Conservation (phyloP, 2,113 vertebrate genomes). For the Anser brachyrhynchus region DNA sequence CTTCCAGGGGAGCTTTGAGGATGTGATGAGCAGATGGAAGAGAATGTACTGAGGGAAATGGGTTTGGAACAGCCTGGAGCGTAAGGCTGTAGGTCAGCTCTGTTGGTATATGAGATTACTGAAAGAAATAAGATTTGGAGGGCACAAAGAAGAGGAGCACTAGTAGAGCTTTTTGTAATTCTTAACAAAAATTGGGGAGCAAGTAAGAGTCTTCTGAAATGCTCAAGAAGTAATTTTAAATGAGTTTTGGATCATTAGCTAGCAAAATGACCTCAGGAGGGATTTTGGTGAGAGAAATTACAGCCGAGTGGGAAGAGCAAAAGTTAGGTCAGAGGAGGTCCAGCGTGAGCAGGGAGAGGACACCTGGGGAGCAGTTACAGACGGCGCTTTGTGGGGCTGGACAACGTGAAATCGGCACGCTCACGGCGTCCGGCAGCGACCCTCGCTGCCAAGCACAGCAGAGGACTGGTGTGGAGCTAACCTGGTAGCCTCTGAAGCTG, state of each 20-base stretch:
- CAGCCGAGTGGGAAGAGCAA: not conserved
- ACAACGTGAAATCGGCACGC: not conserved
- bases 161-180: not conserved
- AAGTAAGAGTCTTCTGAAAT: too few species aligned
- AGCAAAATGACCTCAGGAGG: not conserved
- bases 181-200: too few species aligned
- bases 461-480: not conserved
- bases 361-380: not conserved
- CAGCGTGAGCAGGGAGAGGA: not conserved
- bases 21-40: not conserved
- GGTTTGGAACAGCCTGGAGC: not conserved
- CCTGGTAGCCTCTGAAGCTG: not conserved
- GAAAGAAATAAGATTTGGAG: not conserved
- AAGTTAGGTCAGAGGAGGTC: not conserved
- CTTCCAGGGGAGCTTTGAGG: not conserved
- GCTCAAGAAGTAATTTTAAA: too few species aligned
- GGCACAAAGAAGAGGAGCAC: not conserved
- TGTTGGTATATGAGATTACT: not conserved
- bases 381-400: not conserved
- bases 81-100: not conserved
- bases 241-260: not conserved
- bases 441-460: not conserved
- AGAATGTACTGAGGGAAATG: not conserved
- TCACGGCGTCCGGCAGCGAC: not conserved
- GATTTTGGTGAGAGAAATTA: not conserved